These are phyloP conservation scores for Lithophane ornitopus DNA, from an alignment of 2,888 invertebrate species.

Conservation along the genomic window DNA sequence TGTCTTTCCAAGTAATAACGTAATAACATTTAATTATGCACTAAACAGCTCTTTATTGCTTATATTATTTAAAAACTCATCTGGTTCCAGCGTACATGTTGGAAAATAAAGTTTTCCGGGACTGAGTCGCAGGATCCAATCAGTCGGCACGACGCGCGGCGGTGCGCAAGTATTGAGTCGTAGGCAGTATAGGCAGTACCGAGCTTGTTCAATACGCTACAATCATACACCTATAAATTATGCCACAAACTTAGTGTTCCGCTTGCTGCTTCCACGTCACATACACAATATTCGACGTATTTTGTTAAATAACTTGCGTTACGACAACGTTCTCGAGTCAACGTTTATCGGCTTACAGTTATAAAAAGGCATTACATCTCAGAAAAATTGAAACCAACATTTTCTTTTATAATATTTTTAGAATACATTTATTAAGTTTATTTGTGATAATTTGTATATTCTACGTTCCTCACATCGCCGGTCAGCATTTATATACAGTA, in stretches of 20 bases:
- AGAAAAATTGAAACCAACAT: slow-evolving; percentile 4
- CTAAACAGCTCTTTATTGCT: slow-evolving; percentile 7
- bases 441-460: slow-evolving; percentile 7
- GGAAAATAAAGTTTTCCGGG: slow-evolving; percentile 25
- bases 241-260: slow-evolving; percentile 50
- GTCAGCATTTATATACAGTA: background rate
- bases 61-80: slow-evolving; percentile 32
- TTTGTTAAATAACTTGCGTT: slow-evolving; percentile 29
- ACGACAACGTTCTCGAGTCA: slow-evolving; percentile 16
- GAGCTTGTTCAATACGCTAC: slow-evolving; percentile 34
- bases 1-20: background rate
- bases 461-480: background rate
- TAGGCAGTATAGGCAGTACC: slow-evolving; percentile 11
- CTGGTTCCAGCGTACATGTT: background rate
- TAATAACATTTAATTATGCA: slow-evolving; percentile 8
- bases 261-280: slow-evolving; percentile 29
- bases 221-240: slow-evolving; percentile 57
- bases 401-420: slow-evolving; percentile 36
- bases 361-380: slow-evolving; percentile 26
- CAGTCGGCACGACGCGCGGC: slow-evolving; percentile 2
- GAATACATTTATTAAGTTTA: slow-evolving; percentile 1
- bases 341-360: slow-evolving; percentile 21
- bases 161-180: slow-evolving; percentile 10
- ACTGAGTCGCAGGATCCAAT: slow-evolving; percentile 26
- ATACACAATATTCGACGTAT: slow-evolving; percentile 39